Base-by-base conservation (phyloP, 2,113 vertebrate species). In the Pygathrix nemaeus region DNA sequence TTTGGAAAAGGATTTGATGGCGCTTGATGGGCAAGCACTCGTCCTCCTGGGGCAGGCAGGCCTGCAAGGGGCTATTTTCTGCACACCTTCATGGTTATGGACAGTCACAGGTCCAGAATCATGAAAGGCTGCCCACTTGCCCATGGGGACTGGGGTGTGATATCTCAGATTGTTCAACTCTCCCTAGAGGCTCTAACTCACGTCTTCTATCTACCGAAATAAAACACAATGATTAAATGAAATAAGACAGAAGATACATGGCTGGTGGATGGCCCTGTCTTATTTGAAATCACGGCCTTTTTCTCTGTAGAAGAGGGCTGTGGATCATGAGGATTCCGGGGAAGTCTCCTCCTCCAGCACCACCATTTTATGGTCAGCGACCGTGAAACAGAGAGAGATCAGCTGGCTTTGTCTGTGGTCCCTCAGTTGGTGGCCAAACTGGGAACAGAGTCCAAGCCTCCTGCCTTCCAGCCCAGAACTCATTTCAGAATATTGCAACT, bases 51-150 rank as follows among this genome's bases (percentile, higher is more conserved):
- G 52, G 21, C 18, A 10, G 25, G 23, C 0, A 13, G 64, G 23
- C 8, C 32, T 91, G 14, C 3, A 1, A 23, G 55, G 3, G 5
- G 70, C 45, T 30, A 0, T 30, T 48, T 23, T 72, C 50, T 8
- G 30, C 8, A 2, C n/a, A 35, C 35, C 9, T 5, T n/a, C 18
- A 1, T 0, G 32, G 32, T 18, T 48, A 20, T n/a, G 1, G 45
- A 59, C 2, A 64, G 0, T 9, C 38, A 66, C n/a, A 25, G 3
- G 70, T 12, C 35, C 8, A 20, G 70, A 40, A 45, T 73, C 17
- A 10, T 0, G 38, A 17, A 52, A 78, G 30, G 4, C 14, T 61
- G 27, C 12, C 27, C 30, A 8, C 18, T 57, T 66, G 55, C 18
- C 17, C 45, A 57, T 4, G 40, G 57, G 40, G 23, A 14, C 4